Percentiles rank a stretch among this genome's conserved stretches.
These are phyloP conservation scores for Drosophila ercepeae DNA, from an alignment of 1,140 invertebrate species.

Conservation along the genomic window DNA sequence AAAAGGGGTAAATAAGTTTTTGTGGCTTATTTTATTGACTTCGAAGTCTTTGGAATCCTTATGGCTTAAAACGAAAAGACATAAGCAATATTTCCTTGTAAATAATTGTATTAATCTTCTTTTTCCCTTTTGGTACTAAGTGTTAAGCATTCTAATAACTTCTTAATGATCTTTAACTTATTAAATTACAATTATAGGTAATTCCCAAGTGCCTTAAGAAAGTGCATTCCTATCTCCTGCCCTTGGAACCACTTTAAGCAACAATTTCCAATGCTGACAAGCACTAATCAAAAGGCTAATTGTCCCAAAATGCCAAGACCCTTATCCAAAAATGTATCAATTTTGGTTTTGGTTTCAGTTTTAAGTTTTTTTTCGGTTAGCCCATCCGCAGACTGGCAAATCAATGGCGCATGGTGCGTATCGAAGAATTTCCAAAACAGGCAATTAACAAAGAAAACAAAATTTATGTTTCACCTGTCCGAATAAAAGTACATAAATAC, in stretches of 20 bases:
- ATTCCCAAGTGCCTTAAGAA: slow-evolving; percentile 41
- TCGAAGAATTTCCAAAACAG: slow-evolving; percentile 60
- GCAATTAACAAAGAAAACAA: slow-evolving; percentile 78
- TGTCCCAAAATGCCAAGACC: slow-evolving; percentile 3
- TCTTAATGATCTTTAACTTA: slow-evolving; percentile 18
- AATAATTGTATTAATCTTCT: background rate
- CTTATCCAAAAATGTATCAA: slow-evolving; percentile 47
- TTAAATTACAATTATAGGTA: slow-evolving; percentile 7
- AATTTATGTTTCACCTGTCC: slow-evolving; percentile 83
- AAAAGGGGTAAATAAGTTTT: background rate
- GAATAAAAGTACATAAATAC: slow-evolving; percentile 78
- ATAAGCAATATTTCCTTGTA: background rate
- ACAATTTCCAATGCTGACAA: slow-evolving; percentile 64
- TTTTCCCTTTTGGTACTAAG: background rate
- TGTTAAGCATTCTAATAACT: background rate
- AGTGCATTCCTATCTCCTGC: slow-evolving; percentile 23
- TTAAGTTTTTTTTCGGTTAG: slow-evolving; percentile 17
- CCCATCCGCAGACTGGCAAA: slow-evolving; percentile 38
- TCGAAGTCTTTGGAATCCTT: no score
- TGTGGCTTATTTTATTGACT: no score
- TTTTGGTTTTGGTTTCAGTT: slow-evolving; percentile 10
- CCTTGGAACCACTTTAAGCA: slow-evolving; percentile 1
- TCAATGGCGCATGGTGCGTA: slow-evolving; percentile 34
- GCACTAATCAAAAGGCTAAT: slow-evolving; percentile 69
- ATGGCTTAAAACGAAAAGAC: no score